A percentile compares a stretch with the other conserved stretches of the same genome.
Evolutionary conservation across 1,140 invertebrate genomes (phyloP).

Genomic region (Meteorus sp.): DNA sequence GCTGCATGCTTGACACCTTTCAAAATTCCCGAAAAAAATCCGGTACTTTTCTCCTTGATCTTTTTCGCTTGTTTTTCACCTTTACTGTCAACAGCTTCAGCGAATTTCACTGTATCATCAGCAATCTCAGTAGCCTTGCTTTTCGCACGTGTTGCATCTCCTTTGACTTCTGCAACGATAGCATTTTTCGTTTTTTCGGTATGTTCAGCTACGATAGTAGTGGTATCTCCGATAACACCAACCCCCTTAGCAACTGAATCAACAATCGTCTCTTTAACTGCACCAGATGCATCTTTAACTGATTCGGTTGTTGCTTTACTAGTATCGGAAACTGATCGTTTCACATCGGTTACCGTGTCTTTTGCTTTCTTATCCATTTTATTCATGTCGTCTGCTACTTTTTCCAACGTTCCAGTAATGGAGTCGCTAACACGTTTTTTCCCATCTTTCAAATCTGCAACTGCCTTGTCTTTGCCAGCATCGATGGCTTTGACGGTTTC

Average conservation of each 20-base stretch:
- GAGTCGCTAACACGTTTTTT: not conserved
- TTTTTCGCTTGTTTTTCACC: constrained; percentile 34
- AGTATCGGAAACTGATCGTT: too few species aligned
- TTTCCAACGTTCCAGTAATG: too few species aligned
- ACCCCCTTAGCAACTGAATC: not conserved
- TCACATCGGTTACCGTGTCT: too few species aligned
- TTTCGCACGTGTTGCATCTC: constrained; percentile 28
- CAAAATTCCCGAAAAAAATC: constrained; percentile 30
- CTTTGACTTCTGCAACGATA: constrained; percentile 25
- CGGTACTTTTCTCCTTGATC: constrained; percentile 23
- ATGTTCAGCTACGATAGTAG: constrained; percentile 16
- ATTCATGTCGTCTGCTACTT: too few species aligned
- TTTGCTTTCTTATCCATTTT: too few species aligned
- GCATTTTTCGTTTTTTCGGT: not conserved
- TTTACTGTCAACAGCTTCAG: constrained; percentile 30
- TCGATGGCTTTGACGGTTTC: constrained; percentile 8
- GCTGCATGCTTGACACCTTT: constrained; percentile 41
- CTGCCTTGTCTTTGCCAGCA: not conserved
- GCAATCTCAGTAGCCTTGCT: constrained; percentile 10
- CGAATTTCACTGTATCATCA: too few species aligned
- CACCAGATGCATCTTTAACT: constrained; percentile 5
- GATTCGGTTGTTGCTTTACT: too few species aligned
- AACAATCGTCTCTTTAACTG: constrained; percentile 16
- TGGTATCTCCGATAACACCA: not conserved
- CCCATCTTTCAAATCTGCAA: not conserved